Evolutionary conservation across 2,888 invertebrate genomes (phyloP).

Genomic region (Scaptomyza tumidula): DNA sequence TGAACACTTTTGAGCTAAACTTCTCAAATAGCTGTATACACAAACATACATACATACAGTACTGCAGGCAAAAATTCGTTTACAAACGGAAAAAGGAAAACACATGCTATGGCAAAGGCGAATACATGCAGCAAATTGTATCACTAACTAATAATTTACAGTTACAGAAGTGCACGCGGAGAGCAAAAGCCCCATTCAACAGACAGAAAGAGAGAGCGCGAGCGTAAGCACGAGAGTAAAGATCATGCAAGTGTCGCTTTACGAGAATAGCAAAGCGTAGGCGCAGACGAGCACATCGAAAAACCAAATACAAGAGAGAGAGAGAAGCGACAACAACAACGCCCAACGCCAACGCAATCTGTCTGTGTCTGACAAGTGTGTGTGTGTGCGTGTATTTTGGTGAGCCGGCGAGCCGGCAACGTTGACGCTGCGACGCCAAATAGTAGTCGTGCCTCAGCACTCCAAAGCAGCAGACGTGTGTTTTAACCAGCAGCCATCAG

Average conservation of each 20-base stretch:
- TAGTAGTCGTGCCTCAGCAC: conserved; percentile 73
- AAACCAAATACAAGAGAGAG: conserved; percentile 12
- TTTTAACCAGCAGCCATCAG: conserved; percentile 20
- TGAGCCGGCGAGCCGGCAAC: conserved; percentile 52
- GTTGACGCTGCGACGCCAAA: conserved; percentile 52
- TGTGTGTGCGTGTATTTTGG: conserved; percentile 21
- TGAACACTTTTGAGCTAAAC: neutral
- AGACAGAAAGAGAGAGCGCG: neutral
- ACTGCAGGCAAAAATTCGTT: neutral
- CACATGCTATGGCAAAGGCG: neutral
- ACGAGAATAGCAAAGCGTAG: conserved; percentile 31
- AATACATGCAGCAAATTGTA: conserved; percentile 35
- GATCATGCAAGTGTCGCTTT: conserved; percentile 13
- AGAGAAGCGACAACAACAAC: conserved; percentile 16
- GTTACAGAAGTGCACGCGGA: conserved; percentile 29
- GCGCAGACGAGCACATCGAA: conserved; percentile 17
- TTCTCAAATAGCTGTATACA: neutral
- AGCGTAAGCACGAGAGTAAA: conserved; percentile 4
- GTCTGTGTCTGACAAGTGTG: neutral
- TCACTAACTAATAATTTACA: conserved; percentile 35
- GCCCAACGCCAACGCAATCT: conserved; percentile 46
- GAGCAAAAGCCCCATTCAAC: neutral
- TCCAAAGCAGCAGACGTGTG: conserved; percentile 61
- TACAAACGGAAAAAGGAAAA: neutral
- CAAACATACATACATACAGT: too few species aligned